Conservation (phyloP, 2,113 vertebrate genomes). For the Silurus asotus region DNA sequence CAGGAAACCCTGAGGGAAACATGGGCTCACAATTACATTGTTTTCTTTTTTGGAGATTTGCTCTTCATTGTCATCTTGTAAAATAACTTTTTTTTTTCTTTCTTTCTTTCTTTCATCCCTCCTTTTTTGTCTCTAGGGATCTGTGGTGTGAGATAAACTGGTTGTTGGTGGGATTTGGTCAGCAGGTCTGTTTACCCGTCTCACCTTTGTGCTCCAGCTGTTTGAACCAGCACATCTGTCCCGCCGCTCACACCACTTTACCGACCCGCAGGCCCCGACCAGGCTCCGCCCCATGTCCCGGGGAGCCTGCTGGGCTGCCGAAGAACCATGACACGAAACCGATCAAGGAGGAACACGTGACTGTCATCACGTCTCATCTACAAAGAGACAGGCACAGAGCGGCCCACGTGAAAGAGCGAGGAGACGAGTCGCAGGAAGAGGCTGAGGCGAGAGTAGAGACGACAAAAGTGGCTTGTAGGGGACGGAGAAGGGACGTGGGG, state of each 20-base stretch:
- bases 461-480: not conserved
- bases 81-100: not conserved
- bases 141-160: constrained; percentile 94
- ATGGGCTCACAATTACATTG: too few relatives aligned
- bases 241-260: constrained; percentile 71
- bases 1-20: not conserved
- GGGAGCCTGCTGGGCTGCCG: not conserved
- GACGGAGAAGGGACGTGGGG: not conserved
- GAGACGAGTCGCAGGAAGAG: not conserved
- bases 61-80: not conserved
- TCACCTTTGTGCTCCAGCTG: constrained; percentile 82
- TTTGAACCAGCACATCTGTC: constrained; percentile 86
- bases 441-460: not conserved
- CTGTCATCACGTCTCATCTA: not conserved
- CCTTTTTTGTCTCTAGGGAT: constrained; percentile 71
- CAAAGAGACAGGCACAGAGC: constrained; percentile 13
- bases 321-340: constrained; percentile 44
- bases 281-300: constrained; percentile 25
- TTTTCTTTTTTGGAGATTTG: too few relatives aligned
- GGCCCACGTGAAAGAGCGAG: not conserved
- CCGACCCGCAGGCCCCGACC: constrained; percentile 63
- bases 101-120: not conserved
- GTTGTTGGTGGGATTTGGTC: constrained; percentile 93
- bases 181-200: constrained; percentile 89
- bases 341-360: constrained; percentile 48